Percentiles rank a stretch among this genome's conserved stretches.
phyloP scores from a whole-genome alignment of 2,797 vertebrate genomes.

The Schizopygopsis malacanthus region DNA sequence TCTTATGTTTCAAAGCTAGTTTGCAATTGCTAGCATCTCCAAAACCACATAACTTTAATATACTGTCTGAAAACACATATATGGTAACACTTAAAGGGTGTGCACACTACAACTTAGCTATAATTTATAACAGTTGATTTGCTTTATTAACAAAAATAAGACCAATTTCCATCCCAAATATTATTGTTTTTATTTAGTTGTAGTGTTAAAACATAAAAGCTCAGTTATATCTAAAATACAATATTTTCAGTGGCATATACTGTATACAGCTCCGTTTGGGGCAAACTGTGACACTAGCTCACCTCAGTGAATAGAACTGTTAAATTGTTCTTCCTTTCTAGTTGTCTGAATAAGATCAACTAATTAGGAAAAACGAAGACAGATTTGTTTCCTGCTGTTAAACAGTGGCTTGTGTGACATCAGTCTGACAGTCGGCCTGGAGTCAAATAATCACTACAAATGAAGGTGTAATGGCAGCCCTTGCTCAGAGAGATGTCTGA shows the following conservation, averaged over 20 bases:
- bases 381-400: constrained; percentile 38
- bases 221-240: constrained; percentile 17
- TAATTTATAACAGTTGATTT: background rate
- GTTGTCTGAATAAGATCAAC: constrained; percentile 20
- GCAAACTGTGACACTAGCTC: background rate
- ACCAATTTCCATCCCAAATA: background rate
- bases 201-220: background rate
- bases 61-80: background rate
- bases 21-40: no score
- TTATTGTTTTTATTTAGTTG: background rate
- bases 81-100: background rate
- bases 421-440: constrained; percentile 7
- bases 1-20: no score
- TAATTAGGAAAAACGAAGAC: constrained; percentile 4
- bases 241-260: background rate
- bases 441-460: constrained; percentile 45
- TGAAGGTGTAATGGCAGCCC: constrained; percentile 19
- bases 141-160: background rate
- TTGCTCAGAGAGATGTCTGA: constrained; percentile 30
- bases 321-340: background rate
- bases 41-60: no score
- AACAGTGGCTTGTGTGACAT: constrained; percentile 31
- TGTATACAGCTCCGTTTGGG: constrained; percentile 5
- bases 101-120: background rate
- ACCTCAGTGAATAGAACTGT: background rate